Evolutionary conservation across 2,797 vertebrate species (phyloP).

Genomic region (Ciconia nigra): DNA sequence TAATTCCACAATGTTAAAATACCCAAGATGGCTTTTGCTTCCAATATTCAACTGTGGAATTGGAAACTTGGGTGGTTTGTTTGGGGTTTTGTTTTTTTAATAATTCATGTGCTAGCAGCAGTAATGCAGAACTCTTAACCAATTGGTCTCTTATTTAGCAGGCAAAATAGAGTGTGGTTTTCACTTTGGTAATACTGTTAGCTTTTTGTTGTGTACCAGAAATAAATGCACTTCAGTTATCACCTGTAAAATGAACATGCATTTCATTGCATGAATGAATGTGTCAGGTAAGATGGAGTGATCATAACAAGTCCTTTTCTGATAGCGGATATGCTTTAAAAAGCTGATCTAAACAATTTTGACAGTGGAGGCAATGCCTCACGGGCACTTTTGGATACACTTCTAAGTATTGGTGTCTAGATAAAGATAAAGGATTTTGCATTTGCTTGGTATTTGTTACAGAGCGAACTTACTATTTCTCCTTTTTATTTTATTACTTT

Average conservation of each 20-base stretch:
- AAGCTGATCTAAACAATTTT: not conserved
- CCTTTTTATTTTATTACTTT: not conserved
- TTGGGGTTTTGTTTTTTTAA: not conserved
- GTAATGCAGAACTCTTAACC: not conserved
- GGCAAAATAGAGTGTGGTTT: not conserved
- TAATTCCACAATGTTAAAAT: not conserved
- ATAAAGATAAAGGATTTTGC: not conserved
- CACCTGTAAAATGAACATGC: not conserved
- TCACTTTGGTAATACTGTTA: not conserved
- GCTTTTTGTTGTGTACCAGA: not conserved
- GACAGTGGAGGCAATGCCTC: not conserved
- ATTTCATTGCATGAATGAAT: not conserved
- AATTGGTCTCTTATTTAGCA: not conserved
- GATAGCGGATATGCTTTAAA: not conserved
- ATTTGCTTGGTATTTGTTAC: not conserved
- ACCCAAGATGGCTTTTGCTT: not conserved
- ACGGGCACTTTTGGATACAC: not conserved
- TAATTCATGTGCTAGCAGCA: not conserved
- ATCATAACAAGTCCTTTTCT: not conserved
- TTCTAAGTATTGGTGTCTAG: not conserved
- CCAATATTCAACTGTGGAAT: not conserved
- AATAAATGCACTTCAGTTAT: not conserved
- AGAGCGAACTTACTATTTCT: not conserved
- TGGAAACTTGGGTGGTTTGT: not conserved
- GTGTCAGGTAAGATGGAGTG: not conserved